A percentile compares a stretch with the other conserved stretches of the same genome.
These are phyloP conservation scores for Nemoura dubitans DNA, from an alignment of 2,888 invertebrate species.

Conservation along the genomic window DNA sequence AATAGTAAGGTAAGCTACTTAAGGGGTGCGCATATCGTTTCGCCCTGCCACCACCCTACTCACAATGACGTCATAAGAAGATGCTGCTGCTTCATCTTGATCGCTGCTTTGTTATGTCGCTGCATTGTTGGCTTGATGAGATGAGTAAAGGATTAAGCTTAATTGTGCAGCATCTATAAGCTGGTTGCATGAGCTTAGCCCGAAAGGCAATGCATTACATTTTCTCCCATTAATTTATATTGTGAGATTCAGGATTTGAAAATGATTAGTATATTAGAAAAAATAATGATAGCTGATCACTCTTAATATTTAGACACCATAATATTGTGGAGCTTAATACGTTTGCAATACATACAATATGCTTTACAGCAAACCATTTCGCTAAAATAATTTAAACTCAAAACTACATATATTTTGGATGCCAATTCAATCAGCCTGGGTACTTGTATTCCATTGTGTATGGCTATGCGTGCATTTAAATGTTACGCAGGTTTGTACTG, in stretches of 20 bases:
- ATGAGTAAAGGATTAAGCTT: background rate
- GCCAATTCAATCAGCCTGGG: background rate
- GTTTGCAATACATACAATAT: too few species aligned
- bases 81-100: background rate
- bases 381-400: background rate
- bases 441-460: background rate
- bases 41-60: slow-evolving; percentile 14
- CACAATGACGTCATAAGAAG: slow-evolving; percentile 21
- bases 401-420: background rate
- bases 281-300: too few species aligned
- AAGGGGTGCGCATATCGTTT: slow-evolving; percentile 24
- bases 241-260: too few species aligned
- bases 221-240: too few species aligned
- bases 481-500: background rate
- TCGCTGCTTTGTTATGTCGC: background rate
- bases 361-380: background rate
- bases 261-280: too few species aligned
- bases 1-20: slow-evolving; percentile 42
- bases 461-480: background rate
- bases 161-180: background rate
- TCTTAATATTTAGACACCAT: too few species aligned
- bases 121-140: background rate
- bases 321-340: too few species aligned
- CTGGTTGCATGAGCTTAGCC: too few species aligned
- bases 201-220: too few species aligned